phyloP scores from a whole-genome alignment of 2,888 invertebrate species.

The Drosophila merina region DNA sequence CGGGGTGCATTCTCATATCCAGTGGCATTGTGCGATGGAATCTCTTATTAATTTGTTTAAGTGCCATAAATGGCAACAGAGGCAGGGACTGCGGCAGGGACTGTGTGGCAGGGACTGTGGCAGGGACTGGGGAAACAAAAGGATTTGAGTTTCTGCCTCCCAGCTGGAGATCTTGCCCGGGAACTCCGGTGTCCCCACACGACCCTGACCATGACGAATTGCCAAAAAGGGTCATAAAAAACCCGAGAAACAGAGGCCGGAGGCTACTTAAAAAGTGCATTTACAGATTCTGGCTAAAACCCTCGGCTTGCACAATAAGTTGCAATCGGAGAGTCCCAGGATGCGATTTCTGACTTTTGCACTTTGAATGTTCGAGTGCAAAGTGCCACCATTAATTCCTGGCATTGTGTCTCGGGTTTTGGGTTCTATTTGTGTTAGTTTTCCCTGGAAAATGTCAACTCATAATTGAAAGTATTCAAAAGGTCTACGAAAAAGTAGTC shows the following conservation, averaged over 20 bases:
- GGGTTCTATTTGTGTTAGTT: background rate
- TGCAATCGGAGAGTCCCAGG: conserved; percentile 7
- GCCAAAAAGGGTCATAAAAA: conserved; percentile 29
- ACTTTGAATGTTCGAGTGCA: conserved; percentile 1
- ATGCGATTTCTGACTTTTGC: background rate
- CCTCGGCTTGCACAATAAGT: conserved; percentile 22
- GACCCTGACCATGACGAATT: conserved; percentile 74
- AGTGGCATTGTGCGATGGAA: conserved; percentile 56
- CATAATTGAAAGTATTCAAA: background rate
- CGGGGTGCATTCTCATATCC: conserved; percentile 27
- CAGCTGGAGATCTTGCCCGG: conserved; percentile 70
- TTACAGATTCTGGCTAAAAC: conserved; percentile 33
- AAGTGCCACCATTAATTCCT: background rate
- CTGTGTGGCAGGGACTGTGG: too few species aligned
- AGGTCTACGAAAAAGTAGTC: background rate
- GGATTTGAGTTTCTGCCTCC: conserved; percentile 64
- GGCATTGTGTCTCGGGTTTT: background rate
- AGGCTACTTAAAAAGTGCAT: conserved; percentile 22
- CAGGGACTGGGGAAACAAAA: conserved; percentile 51
- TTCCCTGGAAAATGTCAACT: background rate
- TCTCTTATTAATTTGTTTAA: conserved; percentile 78
- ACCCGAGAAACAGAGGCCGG: background rate
- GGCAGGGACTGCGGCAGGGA: conserved; percentile 8
- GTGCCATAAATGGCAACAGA: conserved; percentile 72
- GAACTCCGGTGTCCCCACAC: conserved; percentile 24